Base-by-base conservation (phyloP, 2,113 vertebrate species). In the Nyctibius bracteatus region DNA sequence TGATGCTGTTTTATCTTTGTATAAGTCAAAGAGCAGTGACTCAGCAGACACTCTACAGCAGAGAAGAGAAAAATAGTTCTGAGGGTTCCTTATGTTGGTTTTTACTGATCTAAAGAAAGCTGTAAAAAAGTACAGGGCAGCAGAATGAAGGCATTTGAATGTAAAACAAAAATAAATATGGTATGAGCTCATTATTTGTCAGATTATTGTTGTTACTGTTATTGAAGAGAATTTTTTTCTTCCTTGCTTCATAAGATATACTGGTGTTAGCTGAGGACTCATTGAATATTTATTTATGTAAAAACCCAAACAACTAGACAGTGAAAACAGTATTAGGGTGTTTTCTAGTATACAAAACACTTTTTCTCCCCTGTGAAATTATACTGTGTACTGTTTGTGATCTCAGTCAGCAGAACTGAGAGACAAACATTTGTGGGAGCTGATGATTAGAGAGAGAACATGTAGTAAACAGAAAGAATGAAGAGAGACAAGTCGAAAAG, bases 401-500 rank as follows among this genome's bases (percentile, higher is more conserved):
- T 95, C 81, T 86, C 81, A 85, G 84, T 94, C 94, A 80, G 67
- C 78, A 80, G 44, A 94, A 73, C 71, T 70, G 90, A 92, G 91
- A 89, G 12, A 62, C 37, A 94, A 86, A 91, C 62, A 41, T 86
- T 92, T 70, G 58, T 90, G 84, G 51, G 58, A 95, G 51, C 58
- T 95, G 78, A 25, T 95, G 81, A 77, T 87, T 90, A 84, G 62
- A 74, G 81, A 71, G 57, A 74, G 59, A 91, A 80, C 77, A 49
- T 33, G 41, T 21, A 93, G 75, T 71, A 87, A 84, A 61, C 22
- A 67, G 72, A 47, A 46, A 12, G 31, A 44, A 27, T 43, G 41
- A 66, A 68, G 39, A 80, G 39, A 86, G 33, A 43, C 27, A 39
- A 74, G n/a, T 87, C 52, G 62, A 51, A 71, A 86, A 51, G 51